These are phyloP conservation scores for Folsomia candida DNA, from an alignment of 2,888 invertebrate genomes.

Conservation along the genomic window DNA sequence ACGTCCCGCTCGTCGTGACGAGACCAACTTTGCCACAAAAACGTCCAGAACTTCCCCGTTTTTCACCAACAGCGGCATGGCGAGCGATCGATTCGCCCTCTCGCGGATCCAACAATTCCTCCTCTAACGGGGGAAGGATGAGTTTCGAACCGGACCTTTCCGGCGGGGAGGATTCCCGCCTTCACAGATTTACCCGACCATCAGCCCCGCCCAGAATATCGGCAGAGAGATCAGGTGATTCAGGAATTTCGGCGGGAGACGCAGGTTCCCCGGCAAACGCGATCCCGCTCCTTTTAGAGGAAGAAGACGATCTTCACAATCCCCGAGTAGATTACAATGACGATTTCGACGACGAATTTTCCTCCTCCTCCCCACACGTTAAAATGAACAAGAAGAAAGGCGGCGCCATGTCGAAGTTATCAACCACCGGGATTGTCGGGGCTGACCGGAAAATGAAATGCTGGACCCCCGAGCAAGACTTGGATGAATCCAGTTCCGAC, in stretches of 20 bases:
- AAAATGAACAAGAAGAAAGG: not conserved
- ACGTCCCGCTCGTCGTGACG: slow-evolving; percentile 67
- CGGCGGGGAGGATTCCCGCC: slow-evolving; percentile 51
- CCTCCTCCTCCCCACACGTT: not conserved
- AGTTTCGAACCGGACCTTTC: slow-evolving; percentile 18
- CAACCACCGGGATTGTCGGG: not conserved
- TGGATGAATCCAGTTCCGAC: slow-evolving; percentile 66
- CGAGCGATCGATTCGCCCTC: slow-evolving; percentile 64
- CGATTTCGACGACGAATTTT: not conserved
- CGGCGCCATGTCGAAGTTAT: not conserved
- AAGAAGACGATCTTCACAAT: not conserved
- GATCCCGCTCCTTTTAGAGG: slow-evolving; percentile 2
- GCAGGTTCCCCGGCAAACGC: slow-evolving; percentile 59
- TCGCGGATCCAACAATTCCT: slow-evolving; percentile 56
- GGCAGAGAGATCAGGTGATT: slow-evolving; percentile 76
- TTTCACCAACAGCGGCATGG: slow-evolving; percentile 83
- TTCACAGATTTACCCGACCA: slow-evolving; percentile 52
- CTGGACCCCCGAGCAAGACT: slow-evolving; percentile 85
- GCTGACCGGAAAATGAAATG: slow-evolving; percentile 52
- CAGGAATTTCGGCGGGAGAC: slow-evolving; percentile 74
- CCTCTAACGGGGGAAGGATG: slow-evolving; percentile 45
- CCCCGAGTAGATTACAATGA: slow-evolving; percentile 3
- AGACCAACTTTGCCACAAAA: slow-evolving; percentile 77
- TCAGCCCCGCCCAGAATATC: slow-evolving; percentile 52
- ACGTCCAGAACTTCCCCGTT: slow-evolving; percentile 71